Base-by-base conservation (phyloP, 2,113 vertebrate species). In the Puma concolor region DNA sequence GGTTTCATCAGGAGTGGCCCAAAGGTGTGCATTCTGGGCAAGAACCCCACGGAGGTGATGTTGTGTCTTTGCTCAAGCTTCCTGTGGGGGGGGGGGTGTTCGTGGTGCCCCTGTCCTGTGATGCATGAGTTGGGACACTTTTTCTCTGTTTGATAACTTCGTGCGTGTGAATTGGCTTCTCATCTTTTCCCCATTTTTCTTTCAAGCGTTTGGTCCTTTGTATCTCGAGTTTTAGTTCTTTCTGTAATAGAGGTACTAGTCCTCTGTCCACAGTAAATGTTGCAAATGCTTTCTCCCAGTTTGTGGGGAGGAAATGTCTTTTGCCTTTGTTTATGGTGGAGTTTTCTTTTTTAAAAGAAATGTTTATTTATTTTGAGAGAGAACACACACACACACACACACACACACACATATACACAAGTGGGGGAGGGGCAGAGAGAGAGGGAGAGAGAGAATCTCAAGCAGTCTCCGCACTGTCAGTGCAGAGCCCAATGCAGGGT, bases 21-120 rank as follows among this genome's bases (percentile, higher is more conserved):
- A 7, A 76, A 69, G 25, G 2, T 21, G 85, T 25, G 8, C 52
- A 5, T 48, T 66, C 76, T 29, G 2, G 89, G 33, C 31, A n/a
- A 82, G 48, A 76, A 44, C 36, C 79, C 54, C 54, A 13, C 7
- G 15, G 74, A 25, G 76, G 50, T 3, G 15, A 29, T 3, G 2
- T 4, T 12, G n/a, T 1, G 44, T 29, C n/a, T 44, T 52, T 31
- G 7, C 86, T 31, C 23, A 14, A 1, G 5, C 29, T 13, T 9
- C 17, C 0, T 2, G 4, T 1, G 9, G 1, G 15, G 86, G 7
- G 7, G 44, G 44, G 44, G 44, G 1, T 0, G 7, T 15, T 44
- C 66, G 0, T 9, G n/a, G 15, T 4, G 27, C 12, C 31, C 0
- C 0, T 1, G 31, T 33, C 57, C 16, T 2, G 4, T 36, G 44